Evolutionary conservation across 2,113 vertebrate genomes (phyloP).

Genomic region (Seriola aureovittata): DNA sequence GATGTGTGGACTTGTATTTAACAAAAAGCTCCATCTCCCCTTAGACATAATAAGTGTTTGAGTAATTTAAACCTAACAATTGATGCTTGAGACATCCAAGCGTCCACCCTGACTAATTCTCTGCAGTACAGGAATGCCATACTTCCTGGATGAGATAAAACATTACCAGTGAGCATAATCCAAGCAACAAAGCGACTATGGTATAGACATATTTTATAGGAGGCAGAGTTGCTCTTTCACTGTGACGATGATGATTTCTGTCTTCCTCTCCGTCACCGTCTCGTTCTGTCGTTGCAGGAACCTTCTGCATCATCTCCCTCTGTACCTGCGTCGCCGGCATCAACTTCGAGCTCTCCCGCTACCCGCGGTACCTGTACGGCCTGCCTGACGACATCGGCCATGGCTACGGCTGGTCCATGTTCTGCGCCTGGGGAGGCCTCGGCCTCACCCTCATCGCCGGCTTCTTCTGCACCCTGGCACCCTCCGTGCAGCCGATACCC

Average conservation of each 20-base stretch:
- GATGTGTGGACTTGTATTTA: not conserved
- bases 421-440: slow-evolving; percentile 97
- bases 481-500: slow-evolving; percentile 96
- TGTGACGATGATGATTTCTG: not conserved
- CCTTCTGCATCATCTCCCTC: slow-evolving; percentile 99
- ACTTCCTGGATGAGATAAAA: not conserved
- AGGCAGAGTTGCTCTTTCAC: not conserved
- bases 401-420: slow-evolving; percentile 99
- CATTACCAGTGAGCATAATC: not conserved
- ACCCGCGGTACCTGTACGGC: slow-evolving; percentile 94
- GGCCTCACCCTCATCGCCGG: slow-evolving; percentile 96
- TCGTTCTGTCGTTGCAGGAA: slow-evolving; percentile 83
- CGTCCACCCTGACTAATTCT: not conserved
- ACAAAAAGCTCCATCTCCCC: not conserved
- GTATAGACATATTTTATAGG: no score
- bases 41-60: not conserved
- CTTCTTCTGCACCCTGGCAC: slow-evolving; percentile 98
- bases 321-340: slow-evolving; percentile 98
- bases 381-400: slow-evolving; percentile 97
- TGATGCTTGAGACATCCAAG: not conserved
- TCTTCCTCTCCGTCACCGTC: not conserved
- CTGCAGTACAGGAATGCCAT: not conserved
- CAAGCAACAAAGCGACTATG: no score
- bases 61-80: not conserved
- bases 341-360: slow-evolving; percentile 98